Evolutionary conservation across 2,888 invertebrate genomes (phyloP).

Genomic region (Rugalucina vietnamica): DNA sequence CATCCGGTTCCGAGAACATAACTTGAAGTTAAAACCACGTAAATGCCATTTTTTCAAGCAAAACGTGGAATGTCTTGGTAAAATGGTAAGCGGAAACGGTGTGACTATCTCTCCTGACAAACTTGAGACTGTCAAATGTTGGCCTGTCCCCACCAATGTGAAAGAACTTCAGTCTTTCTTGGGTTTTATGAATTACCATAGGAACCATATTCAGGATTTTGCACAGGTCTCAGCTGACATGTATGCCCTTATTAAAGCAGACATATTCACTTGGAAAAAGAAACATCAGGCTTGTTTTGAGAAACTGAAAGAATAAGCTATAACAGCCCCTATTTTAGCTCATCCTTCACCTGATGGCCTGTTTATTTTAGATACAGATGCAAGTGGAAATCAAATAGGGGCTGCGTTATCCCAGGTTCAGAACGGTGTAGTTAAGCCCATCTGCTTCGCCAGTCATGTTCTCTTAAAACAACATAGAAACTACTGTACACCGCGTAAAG

Average conservation of each 20-base stretch:
- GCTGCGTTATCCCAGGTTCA: background rate
- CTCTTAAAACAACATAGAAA: conserved; percentile 30
- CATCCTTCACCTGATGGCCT: background rate
- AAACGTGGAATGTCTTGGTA: background rate
- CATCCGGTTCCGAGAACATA: background rate
- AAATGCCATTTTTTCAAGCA: background rate
- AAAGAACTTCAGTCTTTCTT: background rate
- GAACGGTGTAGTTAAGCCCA: conserved; percentile 10
- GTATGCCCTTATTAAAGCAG: background rate
- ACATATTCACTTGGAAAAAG: background rate
- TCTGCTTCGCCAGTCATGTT: conserved; percentile 10
- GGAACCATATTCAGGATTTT: background rate
- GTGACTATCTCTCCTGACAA: too few relatives aligned
- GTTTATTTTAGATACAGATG: conserved; percentile 1
- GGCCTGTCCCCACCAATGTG: background rate
- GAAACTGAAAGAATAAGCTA: background rate
- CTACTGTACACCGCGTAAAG: conserved; percentile 1
- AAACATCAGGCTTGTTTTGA: background rate
- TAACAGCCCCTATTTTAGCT: background rate
- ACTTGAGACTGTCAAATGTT: too few relatives aligned
- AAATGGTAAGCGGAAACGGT: background rate
- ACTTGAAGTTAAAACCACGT: background rate
- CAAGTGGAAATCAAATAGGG: background rate
- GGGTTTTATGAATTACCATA: too few relatives aligned
- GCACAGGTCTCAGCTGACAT: background rate